These are phyloP conservation scores for Scaptodrosophila lebanonensis DNA, from an alignment of 1,140 invertebrate species.

Conservation along the genomic window DNA sequence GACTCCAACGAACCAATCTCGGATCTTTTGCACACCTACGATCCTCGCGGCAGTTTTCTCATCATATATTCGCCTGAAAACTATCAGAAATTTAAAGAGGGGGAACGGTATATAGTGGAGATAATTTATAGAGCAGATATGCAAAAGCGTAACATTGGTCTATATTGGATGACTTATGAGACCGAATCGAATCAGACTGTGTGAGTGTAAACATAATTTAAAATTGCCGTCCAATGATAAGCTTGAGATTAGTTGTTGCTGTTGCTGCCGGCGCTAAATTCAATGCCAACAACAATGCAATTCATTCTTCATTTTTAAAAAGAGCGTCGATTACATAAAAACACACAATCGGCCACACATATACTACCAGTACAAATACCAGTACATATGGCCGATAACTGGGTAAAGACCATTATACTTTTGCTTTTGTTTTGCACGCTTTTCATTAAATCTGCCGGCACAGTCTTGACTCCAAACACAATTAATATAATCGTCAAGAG, in stretches of 20 bases:
- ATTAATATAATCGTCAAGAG: no score
- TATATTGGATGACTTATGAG: constrained; percentile 81
- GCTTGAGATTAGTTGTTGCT: background rate
- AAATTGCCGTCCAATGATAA: no score
- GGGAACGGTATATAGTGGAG: constrained; percentile 54
- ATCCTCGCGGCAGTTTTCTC: constrained; percentile 34
- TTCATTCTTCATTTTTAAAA: no score
- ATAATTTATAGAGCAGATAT: constrained; percentile 66
- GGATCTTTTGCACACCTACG: constrained; percentile 50
- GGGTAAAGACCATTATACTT: no score
- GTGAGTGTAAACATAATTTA: constrained; percentile 42
- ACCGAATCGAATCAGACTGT: constrained; percentile 47
- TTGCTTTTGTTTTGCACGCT: no score
- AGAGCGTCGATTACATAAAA: no score
- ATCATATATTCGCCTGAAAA: constrained; percentile 60
- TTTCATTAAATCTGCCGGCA: no score
- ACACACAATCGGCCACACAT: no score
- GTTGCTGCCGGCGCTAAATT: constrained; percentile 20
- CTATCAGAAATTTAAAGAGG: constrained; percentile 62
- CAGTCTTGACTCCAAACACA: no score
- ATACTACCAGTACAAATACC: no score
- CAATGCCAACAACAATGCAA: no score
- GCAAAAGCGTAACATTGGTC: constrained; percentile 78
- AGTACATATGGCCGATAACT: no score
- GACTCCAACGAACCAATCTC: constrained; percentile 29